phyloP scores from a whole-genome alignment of 2,797 vertebrate species.

The Pipistrellus pipistrellus region DNA sequence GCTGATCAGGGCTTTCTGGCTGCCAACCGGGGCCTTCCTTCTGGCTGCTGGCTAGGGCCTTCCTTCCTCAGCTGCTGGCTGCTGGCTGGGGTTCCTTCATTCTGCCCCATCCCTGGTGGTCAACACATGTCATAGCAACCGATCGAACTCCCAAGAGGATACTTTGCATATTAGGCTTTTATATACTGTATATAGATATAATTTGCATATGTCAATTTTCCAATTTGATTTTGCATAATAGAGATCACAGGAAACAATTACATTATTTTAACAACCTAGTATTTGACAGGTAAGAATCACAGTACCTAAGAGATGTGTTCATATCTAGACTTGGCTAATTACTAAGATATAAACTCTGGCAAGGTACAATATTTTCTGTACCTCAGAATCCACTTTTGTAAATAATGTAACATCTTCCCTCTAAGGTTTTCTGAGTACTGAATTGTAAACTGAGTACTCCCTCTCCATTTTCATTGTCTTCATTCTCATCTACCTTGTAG shows the following conservation, averaged over 20 bases:
- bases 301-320: background rate
- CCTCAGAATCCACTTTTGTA: background rate
- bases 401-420: background rate
- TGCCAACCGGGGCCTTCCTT: too few species aligned
- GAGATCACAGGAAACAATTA: background rate
- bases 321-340: background rate
- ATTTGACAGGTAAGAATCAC: background rate
- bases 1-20: too few species aligned
- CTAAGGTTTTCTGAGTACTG: background rate
- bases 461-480: background rate
- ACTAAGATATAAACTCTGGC: background rate
- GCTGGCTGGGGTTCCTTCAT: too few species aligned
- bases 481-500: background rate
- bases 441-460: background rate
- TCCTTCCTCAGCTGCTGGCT: too few species aligned
- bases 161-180: too few species aligned
- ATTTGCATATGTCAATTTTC: background rate
- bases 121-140: too few species aligned
- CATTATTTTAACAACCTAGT: background rate
- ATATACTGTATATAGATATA: background rate
- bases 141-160: too few species aligned
- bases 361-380: constrained; percentile 20
- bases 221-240: background rate
- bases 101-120: too few species aligned
- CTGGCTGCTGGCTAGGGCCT: too few species aligned